phyloP scores from a whole-genome alignment of 2,797 vertebrate genomes.

The Lates japonicus region DNA sequence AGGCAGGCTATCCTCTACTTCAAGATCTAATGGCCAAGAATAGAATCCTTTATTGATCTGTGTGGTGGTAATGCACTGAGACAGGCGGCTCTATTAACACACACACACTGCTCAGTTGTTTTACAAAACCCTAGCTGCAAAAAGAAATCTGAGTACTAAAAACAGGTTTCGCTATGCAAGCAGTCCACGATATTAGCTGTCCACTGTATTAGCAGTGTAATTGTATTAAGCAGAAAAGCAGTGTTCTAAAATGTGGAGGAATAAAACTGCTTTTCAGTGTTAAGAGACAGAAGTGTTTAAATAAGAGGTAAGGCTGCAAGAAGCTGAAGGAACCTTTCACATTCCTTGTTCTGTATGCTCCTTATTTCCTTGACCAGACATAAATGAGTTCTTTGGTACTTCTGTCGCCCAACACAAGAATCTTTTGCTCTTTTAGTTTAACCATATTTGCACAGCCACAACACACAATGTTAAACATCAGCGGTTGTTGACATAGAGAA shows the following conservation, averaged over 20 bases:
- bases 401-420: conserved; percentile 1
- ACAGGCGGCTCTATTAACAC: conserved; percentile 70
- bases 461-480: conserved; percentile 1
- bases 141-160: conserved; percentile 56
- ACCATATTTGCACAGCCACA: background rate
- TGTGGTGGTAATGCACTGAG: conserved; percentile 79
- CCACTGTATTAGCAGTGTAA: conserved; percentile 41
- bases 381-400: background rate
- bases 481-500: background rate
- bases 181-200: conserved; percentile 44
- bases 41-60: conserved; percentile 83
- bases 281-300: conserved; percentile 14
- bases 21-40: conserved; percentile 79
- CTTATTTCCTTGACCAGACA: conserved; percentile 4
- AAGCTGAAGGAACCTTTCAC: background rate
- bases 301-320: background rate
- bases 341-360: background rate
- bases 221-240: conserved; percentile 44
- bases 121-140: conserved; percentile 57
- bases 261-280: conserved; percentile 26
- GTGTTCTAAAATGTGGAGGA: conserved; percentile 24
- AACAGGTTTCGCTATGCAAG: conserved; percentile 62
- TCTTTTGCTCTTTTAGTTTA: background rate
- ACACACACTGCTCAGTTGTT: conserved; percentile 63
- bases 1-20: conserved; percentile 71